Evolutionary conservation across 2,113 vertebrate genomes (phyloP).

Genomic region (Chionodraco myersi): DNA sequence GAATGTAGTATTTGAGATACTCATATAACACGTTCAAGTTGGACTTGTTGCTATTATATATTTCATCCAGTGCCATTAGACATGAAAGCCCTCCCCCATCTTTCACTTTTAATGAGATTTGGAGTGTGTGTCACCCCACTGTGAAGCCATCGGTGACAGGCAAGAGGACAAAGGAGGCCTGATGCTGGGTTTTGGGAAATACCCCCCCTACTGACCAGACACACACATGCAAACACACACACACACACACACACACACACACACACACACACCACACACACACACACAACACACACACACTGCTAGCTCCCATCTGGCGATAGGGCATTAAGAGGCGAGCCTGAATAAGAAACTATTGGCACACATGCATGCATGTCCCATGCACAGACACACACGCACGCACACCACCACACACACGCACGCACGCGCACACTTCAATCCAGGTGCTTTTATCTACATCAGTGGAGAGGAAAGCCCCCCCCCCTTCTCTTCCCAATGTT

Average conservation of each 20-base stretch:
- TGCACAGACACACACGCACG: conserved; percentile 41
- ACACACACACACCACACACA: conserved; percentile 1
- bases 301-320: conserved; percentile 82
- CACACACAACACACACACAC: conserved; percentile 14
- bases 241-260: conserved; percentile 15
- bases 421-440: conserved; percentile 23
- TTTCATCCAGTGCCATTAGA: conserved; percentile 37
- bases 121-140: conserved; percentile 75
- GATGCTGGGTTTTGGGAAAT: conserved; percentile 65
- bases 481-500: neutral
- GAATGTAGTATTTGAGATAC: neutral
- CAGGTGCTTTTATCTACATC: conserved; percentile 48
- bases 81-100: conserved; percentile 48
- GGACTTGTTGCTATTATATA: conserved; percentile 11
- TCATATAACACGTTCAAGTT: conserved; percentile 1
- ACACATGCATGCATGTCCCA: conserved; percentile 40
- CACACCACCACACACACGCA: neutral
- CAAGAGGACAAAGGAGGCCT: conserved; percentile 80
- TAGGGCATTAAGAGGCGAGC: conserved; percentile 63
- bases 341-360: conserved; percentile 61
- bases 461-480: conserved; percentile 18
- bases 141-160: conserved; percentile 77
- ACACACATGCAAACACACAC: conserved; percentile 30
- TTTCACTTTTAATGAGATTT: conserved; percentile 82
- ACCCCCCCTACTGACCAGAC: conserved; percentile 23